Evolutionary conservation across 2,888 invertebrate species (phyloP), one percentile per base, ranked within the genome.

Genomic region (Tridacna crocea): DNA sequence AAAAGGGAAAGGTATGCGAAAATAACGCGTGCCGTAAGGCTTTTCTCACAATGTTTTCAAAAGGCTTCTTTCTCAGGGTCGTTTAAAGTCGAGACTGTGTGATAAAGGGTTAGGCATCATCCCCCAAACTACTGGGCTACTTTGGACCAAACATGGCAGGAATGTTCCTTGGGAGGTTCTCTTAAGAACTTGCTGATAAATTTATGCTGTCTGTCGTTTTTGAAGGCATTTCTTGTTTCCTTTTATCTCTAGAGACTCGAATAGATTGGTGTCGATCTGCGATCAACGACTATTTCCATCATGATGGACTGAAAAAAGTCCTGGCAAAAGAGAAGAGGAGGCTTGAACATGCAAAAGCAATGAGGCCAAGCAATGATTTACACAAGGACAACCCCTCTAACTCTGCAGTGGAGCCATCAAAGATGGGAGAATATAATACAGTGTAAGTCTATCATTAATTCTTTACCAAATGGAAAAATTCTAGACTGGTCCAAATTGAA

Each of bases 261-360:
- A 92, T 94, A 66, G 90, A 93, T 68, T 94, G 93, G 93, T 93
- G 93, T 75, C 72, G 89, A 27, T 79, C 90, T 17, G 89, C 85
- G 1, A 89, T 91, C 24, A 76, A 88, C n/a, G 92, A 93, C 51
- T 94, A 92, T 81, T 94, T 93, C 82, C 84, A 83, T 27, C 70
- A 87, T 0, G 92, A 90, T 47, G 93, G 93, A 10, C 84, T 93
- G 55, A 78, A 88, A 63, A 91, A 90, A 75, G 89, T 88, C 8
- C 79, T 92, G 27, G 91, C 92, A 55, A 94, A 93, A 82, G 93
- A 93, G 22, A 74, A 72, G 24, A 87, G 90, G 77, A 87, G 88
- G 78, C 72, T 79, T 72, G 75, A 82, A 70, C 82, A 80, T 48
- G 19, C 66, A 36, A 27, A 75, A 78, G 27, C 15, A 13, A 46